Conservation (phyloP, 2,113 vertebrate species). For the Pseudolaguvia tuberculata region DNA sequence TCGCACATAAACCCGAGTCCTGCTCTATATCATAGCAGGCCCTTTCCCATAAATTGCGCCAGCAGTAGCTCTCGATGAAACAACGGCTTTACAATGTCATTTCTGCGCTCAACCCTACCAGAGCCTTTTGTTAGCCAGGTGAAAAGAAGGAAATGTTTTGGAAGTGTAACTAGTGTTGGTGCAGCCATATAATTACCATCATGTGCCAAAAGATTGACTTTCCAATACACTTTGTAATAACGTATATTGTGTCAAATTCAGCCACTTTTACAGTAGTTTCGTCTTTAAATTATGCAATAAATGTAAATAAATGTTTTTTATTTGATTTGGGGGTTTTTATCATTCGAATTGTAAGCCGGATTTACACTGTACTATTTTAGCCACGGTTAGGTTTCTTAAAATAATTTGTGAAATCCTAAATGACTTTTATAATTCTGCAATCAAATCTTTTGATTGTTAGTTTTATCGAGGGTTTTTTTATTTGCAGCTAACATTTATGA, state of each 20-base stretch:
- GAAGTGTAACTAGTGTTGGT: not conserved
- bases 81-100: constrained; percentile 26
- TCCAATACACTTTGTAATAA: not conserved
- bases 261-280: not conserved
- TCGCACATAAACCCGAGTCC: constrained; percentile 63
- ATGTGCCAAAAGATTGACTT: too few species aligned
- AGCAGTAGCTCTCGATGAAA: constrained; percentile 38
- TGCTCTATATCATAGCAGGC: constrained; percentile 57
- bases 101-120: constrained; percentile 16
- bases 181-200: not conserved
- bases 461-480: too few species aligned
- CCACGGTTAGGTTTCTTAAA: too few species aligned
- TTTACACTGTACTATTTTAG: too few species aligned
- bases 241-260: not conserved
- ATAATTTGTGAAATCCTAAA: too few species aligned
- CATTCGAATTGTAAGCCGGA: too few species aligned
- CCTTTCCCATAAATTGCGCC: constrained; percentile 53
- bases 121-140: constrained; percentile 23
- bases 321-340: too few species aligned
- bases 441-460: too few species aligned
- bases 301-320: too few species aligned
- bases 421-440: too few species aligned
- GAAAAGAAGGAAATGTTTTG: not conserved
- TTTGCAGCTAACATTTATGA: too few species aligned
- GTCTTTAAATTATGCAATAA: too few species aligned